phyloP scores from a whole-genome alignment of 2,113 vertebrate genomes.

The Alexandromys fortis region DNA sequence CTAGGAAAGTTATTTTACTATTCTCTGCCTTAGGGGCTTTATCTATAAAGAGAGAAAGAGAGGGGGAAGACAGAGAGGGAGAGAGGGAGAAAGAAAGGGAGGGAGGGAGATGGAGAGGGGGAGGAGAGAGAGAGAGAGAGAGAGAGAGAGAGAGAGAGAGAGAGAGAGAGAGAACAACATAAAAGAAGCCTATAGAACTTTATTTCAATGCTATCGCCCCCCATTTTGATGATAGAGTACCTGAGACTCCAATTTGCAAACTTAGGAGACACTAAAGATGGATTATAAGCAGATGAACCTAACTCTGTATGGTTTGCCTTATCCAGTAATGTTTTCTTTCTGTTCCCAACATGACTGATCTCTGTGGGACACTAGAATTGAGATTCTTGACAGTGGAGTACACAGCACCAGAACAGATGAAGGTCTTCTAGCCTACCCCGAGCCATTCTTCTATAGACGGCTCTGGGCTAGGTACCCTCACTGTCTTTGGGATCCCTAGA shows the following conservation, averaged over 20 bases:
- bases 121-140: too few species aligned
- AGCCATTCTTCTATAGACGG: neutral
- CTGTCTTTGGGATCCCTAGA: neutral
- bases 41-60: neutral
- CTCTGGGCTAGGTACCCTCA: neutral
- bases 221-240: neutral
- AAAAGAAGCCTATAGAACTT: neutral
- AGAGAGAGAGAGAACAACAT: neutral
- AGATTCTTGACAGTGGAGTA: neutral
- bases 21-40: neutral
- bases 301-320: neutral
- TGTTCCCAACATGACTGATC: neutral
- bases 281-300: neutral
- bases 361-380: neutral
- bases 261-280: neutral
- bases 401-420: neutral
- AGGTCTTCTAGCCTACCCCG: neutral
- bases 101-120: fast-evolving
- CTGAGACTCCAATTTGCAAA: neutral
- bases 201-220: neutral
- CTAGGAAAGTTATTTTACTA: conserved; percentile 29
- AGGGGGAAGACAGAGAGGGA: too few species aligned
- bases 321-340: neutral
- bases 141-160: neutral
- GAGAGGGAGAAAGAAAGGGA: too few species aligned